Conservation (phyloP, 2,888 invertebrate genomes). For the Papilio gigon region DNA sequence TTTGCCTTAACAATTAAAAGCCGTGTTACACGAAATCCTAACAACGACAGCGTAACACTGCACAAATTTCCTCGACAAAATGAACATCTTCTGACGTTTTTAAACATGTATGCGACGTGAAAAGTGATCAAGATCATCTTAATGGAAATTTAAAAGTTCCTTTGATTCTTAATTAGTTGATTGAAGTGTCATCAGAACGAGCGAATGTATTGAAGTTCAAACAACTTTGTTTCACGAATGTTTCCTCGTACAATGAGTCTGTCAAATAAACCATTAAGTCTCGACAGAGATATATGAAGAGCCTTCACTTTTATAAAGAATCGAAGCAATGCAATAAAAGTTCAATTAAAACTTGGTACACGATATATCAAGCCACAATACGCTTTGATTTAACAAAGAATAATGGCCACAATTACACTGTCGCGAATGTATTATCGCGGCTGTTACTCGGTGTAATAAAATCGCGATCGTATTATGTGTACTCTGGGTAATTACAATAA, state of each 20-base stretch:
- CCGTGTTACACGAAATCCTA: not conserved
- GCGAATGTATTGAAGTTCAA: constrained; percentile 15
- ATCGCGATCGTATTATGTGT: constrained; percentile 62
- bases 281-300: constrained; percentile 40
- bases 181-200: not conserved
- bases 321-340: constrained; percentile 41
- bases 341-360: constrained; percentile 49
- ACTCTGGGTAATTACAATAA: constrained; percentile 56
- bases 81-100: too few relatives aligned
- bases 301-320: constrained; percentile 27
- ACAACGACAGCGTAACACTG: not conserved
- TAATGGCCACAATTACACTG: constrained; percentile 59
- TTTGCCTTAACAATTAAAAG: too few relatives aligned
- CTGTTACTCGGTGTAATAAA: constrained; percentile 61
- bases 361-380: constrained; percentile 50
- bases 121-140: not conserved
- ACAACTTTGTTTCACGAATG: constrained; percentile 30
- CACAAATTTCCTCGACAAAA: not conserved
- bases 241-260: constrained; percentile 16
- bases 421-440: constrained; percentile 63
- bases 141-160: constrained; percentile 14
- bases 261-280: constrained; percentile 37
- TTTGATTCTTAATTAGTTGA: constrained; percentile 15
- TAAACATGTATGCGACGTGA: not conserved
- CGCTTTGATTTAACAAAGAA: constrained; percentile 51